Evolutionary conservation across 2,797 vertebrate species (phyloP), one percentile per base, ranked within the genome.

Genomic region (Megaceryle alcyon): DNA sequence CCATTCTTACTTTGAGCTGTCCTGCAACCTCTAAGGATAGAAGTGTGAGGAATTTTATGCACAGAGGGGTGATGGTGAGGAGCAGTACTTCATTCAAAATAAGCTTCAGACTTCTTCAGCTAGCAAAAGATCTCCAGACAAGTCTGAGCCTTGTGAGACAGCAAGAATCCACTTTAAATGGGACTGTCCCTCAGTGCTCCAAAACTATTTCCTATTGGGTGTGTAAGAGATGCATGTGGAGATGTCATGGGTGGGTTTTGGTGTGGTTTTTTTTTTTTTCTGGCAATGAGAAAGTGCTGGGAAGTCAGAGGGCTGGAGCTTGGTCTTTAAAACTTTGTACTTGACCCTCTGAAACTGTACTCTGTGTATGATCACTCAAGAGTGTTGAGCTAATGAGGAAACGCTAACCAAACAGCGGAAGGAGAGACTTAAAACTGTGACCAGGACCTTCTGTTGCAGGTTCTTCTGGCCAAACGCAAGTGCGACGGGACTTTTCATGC

Each of bases 391-490:
- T 76, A 7, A 18, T 31, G 48, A 43, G 53, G 61, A 66, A 60
- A 23, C 2, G 0, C 26, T 16, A 60, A 48, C 7, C 7, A 21
- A 49, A 9, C 6, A 14, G 59, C 25, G 57, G 49, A n/a, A 76
- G 46, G 61, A 15, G 49, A 85, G 60, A 51, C 31, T 54, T 39
- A 13, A 6, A 41, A 9, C 54, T 21, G 5, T 95, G 64, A 90
- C 28, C 26, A 22, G 48, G 43, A 61, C 44, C 44, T 92, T 94
- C 63, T 87, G 26, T 69, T 92, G 46, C 97, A 99, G 99, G 99
- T 99, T 70, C 98, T 99, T 46, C 98, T 99, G 82, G 99, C 99
- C 92, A 99, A 99, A 93, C 98, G 97, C 88, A 99, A 99, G 97
- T 98, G 98, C 0, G 99, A 99, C 4, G 98, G 98, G 77, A 99